A percentile compares a stretch with the other conserved stretches of the same genome.
Conservation (phyloP, 2,113 vertebrate genomes). For the Labeo rohita region DNA sequence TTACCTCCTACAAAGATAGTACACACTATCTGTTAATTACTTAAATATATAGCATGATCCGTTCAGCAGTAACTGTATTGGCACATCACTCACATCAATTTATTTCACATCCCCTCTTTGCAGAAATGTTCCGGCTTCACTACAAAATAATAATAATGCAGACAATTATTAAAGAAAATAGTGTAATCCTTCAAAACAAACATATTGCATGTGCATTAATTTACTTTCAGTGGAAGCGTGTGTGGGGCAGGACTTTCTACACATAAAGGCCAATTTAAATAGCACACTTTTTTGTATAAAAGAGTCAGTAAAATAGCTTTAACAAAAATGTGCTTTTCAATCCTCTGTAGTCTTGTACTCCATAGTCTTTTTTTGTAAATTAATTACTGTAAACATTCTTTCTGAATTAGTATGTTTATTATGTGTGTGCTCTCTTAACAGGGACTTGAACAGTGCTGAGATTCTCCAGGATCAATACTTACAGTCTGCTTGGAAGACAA, state of each 20-base stretch:
- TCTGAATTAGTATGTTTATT: not conserved
- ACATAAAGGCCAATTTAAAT: too few relatives aligned
- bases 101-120: not conserved
- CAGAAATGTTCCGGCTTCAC: not conserved
- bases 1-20: not conserved
- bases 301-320: too few relatives aligned
- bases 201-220: too few relatives aligned
- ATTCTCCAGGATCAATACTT: constrained; percentile 85
- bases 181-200: too few relatives aligned
- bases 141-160: not conserved
- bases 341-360: not conserved
- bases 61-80: not conserved
- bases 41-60: not conserved
- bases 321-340: not conserved
- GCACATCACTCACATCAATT: not conserved
- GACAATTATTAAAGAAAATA: not conserved
- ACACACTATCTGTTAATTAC: not conserved
- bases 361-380: not conserved
- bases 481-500: constrained; percentile 87
- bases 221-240: too few relatives aligned
- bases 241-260: too few relatives aligned
- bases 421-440: constrained; percentile 62
- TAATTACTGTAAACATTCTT: not conserved
- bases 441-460: constrained; percentile 70
- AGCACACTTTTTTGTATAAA: not conserved